phyloP scores from a whole-genome alignment of 2,888 invertebrate genomes.

The Elegia similella region DNA sequence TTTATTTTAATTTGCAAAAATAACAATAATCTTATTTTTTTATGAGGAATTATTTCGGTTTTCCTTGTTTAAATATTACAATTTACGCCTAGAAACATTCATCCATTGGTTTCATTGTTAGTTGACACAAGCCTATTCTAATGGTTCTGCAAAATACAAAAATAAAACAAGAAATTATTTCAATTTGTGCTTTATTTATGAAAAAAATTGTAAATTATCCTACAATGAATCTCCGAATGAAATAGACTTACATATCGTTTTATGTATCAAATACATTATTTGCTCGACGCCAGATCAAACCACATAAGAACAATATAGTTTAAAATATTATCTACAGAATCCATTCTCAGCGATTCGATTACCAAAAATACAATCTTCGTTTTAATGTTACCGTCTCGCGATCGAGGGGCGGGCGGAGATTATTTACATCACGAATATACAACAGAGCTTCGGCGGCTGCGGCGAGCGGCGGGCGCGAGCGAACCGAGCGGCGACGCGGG shows the following conservation, averaged over 20 bases:
- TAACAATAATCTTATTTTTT: too few species aligned
- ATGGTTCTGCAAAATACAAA: too few species aligned
- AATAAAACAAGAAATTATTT: constrained; percentile 70
- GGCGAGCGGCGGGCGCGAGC: constrained; percentile 66
- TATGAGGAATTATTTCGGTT: too few species aligned
- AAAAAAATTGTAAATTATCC: constrained; percentile 86
- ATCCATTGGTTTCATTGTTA: too few species aligned
- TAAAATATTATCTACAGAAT: constrained; percentile 81
- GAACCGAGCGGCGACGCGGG: constrained; percentile 39
- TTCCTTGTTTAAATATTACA: too few species aligned
- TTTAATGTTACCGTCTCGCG: constrained; percentile 35
- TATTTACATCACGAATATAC: constrained; percentile 68
- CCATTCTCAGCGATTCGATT: constrained; percentile 78
- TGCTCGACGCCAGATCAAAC: constrained; percentile 80
- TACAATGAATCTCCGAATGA: constrained; percentile 83
- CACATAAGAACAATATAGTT: constrained; percentile 80
- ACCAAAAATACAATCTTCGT: constrained; percentile 78
- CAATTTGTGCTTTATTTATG: constrained; percentile 85
- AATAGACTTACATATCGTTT: constrained; percentile 82
- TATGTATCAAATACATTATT: constrained; percentile 81
- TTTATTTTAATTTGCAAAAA: too few species aligned
- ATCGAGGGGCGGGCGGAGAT: constrained; percentile 28
- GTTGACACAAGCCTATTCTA: too few species aligned
- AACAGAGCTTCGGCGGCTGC: constrained; percentile 28
- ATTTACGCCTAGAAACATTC: too few species aligned